Percentiles rank a stretch among this genome's conserved stretches.
Evolutionary conservation across 2,113 vertebrate species (phyloP).

Genomic region (Oncorhynchus gorbuscha): DNA sequence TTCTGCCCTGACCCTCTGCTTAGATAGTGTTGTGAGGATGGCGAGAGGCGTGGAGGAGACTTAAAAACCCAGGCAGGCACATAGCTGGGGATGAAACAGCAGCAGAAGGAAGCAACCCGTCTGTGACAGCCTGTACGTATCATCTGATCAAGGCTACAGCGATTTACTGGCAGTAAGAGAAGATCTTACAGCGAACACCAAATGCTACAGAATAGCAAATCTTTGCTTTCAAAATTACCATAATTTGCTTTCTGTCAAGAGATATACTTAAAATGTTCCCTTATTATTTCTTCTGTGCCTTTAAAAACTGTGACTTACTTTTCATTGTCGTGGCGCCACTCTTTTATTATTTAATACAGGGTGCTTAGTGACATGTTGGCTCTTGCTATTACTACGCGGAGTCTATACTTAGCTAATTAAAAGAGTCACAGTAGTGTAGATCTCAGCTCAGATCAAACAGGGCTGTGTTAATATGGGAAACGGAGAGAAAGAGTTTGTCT

Average conservation of each 20-base stretch:
- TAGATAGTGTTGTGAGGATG: conserved; percentile 61
- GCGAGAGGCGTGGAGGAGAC: conserved; percentile 81
- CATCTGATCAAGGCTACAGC: conserved; percentile 53
- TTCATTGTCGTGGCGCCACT: conserved; percentile 20
- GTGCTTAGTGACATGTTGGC: conserved; percentile 54
- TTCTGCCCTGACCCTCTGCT: conserved; percentile 81
- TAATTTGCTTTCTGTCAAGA: conserved; percentile 60
- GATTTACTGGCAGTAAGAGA: conserved; percentile 47
- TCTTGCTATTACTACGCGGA: conserved; percentile 53
- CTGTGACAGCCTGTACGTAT: conserved; percentile 50
- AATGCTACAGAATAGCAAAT: conserved; percentile 57
- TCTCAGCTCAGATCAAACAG: conserved; percentile 66
- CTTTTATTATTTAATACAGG: conserved; percentile 59
- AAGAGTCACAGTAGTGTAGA: conserved; percentile 62
- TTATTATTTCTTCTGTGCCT: conserved; percentile 38
- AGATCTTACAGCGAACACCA: conserved; percentile 54
- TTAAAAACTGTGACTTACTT: background rate
- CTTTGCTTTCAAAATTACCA: conserved; percentile 55
- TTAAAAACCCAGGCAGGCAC: conserved; percentile 74
- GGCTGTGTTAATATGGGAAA: conserved; percentile 64
- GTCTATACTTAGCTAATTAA: conserved; percentile 69
- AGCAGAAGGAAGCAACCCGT: conserved; percentile 35
- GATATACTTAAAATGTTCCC: conserved; percentile 44
- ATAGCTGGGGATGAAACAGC: conserved; percentile 48
- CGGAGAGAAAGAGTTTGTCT: conserved; percentile 58